Evolutionary conservation across 2,888 invertebrate genomes (phyloP).

Genomic region (Dilophus febrilis): DNA sequence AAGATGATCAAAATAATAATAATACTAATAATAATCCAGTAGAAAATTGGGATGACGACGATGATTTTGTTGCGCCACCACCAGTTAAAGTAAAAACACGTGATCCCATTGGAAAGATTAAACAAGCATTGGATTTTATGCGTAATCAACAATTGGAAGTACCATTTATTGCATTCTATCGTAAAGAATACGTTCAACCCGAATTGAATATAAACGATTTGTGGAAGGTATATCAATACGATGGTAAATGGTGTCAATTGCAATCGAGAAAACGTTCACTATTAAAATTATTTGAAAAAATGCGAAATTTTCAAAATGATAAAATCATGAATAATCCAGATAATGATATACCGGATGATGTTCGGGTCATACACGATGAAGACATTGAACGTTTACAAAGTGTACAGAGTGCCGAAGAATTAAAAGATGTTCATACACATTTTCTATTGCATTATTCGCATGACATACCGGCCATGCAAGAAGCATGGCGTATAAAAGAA

Average conservation of each 20-base stretch:
- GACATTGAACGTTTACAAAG: conserved; percentile 63
- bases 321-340: conserved; percentile 66
- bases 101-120: conserved; percentile 75
- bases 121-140: conserved; percentile 89
- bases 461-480: conserved; percentile 70
- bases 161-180: conserved; percentile 95
- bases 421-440: conserved; percentile 84
- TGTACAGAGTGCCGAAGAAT: conserved; percentile 75
- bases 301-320: conserved; percentile 80
- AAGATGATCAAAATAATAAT: conserved; percentile 7
- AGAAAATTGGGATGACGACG: conserved; percentile 29
- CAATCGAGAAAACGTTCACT: conserved; percentile 70
- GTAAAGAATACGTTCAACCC: conserved; percentile 93
- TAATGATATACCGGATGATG: conserved; percentile 64
- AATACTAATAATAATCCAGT: conserved; percentile 18
- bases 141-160: conserved; percentile 90
- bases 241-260: conserved; percentile 89
- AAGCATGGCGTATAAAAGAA: conserved; percentile 47
- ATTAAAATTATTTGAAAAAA: conserved; percentile 66
- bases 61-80: no score
- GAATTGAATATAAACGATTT: conserved; percentile 88
- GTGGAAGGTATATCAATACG: conserved; percentile 95
- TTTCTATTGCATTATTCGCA: conserved; percentile 84
- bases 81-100: conserved; percentile 25
- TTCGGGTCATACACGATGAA: conserved; percentile 67